Conservation (phyloP, 1,140 invertebrate genomes). For the Rhagoletis pomonella region DNA sequence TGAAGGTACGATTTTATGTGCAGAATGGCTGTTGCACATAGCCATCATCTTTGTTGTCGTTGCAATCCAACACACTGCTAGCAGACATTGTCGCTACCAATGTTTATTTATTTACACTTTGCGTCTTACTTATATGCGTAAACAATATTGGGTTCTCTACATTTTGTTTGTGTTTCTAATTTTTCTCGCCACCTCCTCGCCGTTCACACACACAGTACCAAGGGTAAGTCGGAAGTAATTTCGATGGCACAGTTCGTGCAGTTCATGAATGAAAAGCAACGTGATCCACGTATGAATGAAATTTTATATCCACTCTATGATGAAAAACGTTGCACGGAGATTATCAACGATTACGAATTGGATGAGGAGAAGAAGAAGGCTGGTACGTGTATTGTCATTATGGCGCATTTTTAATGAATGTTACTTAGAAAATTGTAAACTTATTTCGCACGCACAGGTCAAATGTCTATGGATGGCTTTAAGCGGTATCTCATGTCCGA, state of each 20-base stretch:
- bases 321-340: conserved; percentile 93
- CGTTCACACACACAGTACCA: conserved; percentile 79
- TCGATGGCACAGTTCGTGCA: conserved; percentile 91
- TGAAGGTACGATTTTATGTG: background rate
- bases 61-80: background rate
- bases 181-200: background rate
- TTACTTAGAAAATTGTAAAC: no score
- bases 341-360: conserved; percentile 95
- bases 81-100: background rate
- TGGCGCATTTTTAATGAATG: background rate
- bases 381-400: conserved; percentile 78
- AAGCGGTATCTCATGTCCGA: conserved; percentile 99
- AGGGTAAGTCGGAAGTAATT: conserved; percentile 92
- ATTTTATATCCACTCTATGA: conserved; percentile 99
- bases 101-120: conserved; percentile 40
- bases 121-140: background rate
- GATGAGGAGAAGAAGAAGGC: conserved; percentile 86
- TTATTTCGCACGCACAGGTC: conserved; percentile 71
- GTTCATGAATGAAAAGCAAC: conserved; percentile 98
- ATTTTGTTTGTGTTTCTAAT: background rate
- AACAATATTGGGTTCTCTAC: background rate
- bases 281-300: conserved; percentile 98
- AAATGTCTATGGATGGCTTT: conserved; percentile 94
- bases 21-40: background rate
- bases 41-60: background rate